phyloP scores from a whole-genome alignment of 2,113 vertebrate species.

The Camelus dromedarius region DNA sequence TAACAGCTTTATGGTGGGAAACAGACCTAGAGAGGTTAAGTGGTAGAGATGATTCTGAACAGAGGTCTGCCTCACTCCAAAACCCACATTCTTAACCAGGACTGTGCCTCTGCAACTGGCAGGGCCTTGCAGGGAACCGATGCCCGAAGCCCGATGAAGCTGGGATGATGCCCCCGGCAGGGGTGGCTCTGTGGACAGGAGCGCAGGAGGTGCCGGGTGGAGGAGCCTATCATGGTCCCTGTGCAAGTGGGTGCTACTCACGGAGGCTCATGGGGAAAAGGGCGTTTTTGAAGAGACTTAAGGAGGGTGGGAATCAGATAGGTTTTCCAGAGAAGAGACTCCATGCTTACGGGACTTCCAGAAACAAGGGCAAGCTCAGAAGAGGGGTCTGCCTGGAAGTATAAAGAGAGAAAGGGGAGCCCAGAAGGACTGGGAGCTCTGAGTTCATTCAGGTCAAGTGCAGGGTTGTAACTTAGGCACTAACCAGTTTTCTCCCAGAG shows the following conservation, averaged over 20 bases:
- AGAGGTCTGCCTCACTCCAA: background rate
- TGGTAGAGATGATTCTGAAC: background rate
- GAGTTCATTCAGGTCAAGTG: background rate
- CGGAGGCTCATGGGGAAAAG: background rate
- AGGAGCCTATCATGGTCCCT: background rate
- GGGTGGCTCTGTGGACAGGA: background rate
- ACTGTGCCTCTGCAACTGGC: background rate
- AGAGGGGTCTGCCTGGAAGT: background rate
- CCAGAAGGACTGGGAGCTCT: background rate
- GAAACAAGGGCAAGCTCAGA: background rate
- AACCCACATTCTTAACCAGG: background rate
- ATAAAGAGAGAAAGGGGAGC: background rate
- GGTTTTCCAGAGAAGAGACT: background rate
- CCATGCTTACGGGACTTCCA: background rate
- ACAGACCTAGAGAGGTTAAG: background rate
- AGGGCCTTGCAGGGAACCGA: background rate
- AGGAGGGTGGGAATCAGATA: background rate
- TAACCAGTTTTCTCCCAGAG: background rate
- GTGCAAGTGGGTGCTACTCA: background rate
- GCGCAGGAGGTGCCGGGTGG: background rate
- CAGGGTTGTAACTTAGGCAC: background rate
- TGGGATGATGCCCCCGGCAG: fast-evolving
- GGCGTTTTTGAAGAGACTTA: background rate
- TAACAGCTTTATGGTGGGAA: constrained; percentile 11
- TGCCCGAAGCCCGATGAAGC: background rate